phyloP scores from a whole-genome alignment of 1,140 invertebrate species.

The Rhyacophila brunnea region DNA sequence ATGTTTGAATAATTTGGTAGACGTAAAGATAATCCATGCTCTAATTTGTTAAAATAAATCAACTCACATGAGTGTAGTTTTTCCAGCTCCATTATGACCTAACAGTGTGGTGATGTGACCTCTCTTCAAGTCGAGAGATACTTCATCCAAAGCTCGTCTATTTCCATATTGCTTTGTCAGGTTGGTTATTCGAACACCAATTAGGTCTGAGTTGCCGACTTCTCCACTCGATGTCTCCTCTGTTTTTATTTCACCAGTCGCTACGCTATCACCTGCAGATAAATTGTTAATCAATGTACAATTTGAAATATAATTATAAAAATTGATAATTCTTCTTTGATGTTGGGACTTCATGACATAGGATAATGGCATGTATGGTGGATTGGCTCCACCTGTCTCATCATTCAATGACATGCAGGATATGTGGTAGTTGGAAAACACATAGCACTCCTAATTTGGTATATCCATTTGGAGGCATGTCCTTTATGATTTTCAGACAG shows the following conservation, averaged over 20 bases:
- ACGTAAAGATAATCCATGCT: no score
- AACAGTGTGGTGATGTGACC: slow-evolving; percentile 72
- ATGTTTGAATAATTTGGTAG: no score
- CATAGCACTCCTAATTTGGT: no score
- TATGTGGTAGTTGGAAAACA: no score
- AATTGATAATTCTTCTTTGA: no score
- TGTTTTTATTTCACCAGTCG: background rate
- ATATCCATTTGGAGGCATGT: no score
- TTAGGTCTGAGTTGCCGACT: slow-evolving; percentile 39
- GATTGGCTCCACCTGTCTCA: no score
- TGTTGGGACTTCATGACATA: no score
- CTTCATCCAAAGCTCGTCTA: slow-evolving; percentile 62
- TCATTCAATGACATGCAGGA: no score
- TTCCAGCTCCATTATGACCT: slow-evolving; percentile 83
- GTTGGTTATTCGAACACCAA: slow-evolving; percentile 46
- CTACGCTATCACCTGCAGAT: background rate
- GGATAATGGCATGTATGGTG: no score
- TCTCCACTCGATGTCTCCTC: background rate
- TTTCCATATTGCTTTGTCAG: slow-evolving; percentile 44
- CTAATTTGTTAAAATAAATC: no score
- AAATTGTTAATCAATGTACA: background rate
- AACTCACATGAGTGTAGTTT: slow-evolving; percentile 78
- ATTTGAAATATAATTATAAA: background rate
- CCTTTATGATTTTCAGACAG: no score
- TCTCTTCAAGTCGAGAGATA: slow-evolving; percentile 68